phyloP scores from a whole-genome alignment of 2,113 vertebrate species.

The Nerophis ophidion region DNA sequence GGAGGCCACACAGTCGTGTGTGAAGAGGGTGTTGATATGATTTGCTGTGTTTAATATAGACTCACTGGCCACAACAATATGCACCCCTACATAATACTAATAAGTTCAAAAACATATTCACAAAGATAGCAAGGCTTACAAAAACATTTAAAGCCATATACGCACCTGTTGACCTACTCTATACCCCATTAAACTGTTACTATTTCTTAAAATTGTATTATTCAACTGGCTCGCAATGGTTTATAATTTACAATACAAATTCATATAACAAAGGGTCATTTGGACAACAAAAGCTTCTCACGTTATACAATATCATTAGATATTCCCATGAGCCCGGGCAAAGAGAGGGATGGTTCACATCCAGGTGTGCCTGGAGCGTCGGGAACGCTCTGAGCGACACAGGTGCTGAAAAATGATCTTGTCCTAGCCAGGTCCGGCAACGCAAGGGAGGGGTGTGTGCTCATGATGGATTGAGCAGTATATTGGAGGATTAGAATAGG shows the following conservation, averaged over 20 bases:
- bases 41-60: not conserved
- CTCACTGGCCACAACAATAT: not conserved
- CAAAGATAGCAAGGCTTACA: too few relatives aligned
- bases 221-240: not conserved
- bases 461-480: not conserved
- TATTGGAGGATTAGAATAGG: not conserved
- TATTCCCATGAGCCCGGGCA: conserved; percentile 38
- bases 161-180: too few relatives aligned
- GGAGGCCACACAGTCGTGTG: too few relatives aligned
- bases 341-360: conserved; percentile 41
- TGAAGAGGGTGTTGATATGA: too few relatives aligned
- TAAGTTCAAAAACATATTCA: not conserved
- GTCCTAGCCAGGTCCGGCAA: conserved; percentile 28
- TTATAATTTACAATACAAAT: not conserved
- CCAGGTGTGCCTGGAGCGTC: conserved; percentile 64
- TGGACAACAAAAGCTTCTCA: conserved; percentile 8
- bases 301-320: conserved; percentile 37
- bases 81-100: not conserved
- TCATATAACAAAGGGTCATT: not conserved
- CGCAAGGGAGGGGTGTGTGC: conserved; percentile 8
- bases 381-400: conserved; percentile 48
- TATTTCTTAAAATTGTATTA: too few relatives aligned
- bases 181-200: too few relatives aligned
- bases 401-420: conserved; percentile 64
- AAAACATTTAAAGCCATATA: too few relatives aligned